Base-by-base conservation (phyloP, 2,797 vertebrate species). In the Acanthiza pusilla region DNA sequence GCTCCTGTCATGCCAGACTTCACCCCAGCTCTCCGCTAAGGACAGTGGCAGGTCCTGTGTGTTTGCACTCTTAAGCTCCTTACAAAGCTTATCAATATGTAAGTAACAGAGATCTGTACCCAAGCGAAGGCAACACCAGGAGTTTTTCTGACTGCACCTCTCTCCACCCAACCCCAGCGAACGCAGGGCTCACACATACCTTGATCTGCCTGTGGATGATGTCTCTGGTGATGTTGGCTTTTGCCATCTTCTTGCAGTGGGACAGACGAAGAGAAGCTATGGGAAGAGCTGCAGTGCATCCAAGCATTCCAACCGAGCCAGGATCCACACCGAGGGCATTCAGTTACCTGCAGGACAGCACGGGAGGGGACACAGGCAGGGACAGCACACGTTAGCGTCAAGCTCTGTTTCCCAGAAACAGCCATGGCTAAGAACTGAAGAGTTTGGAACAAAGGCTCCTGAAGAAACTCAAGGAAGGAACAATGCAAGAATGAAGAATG, bases 191-290 rank as follows among this genome's bases (percentile, higher is more conserved):
- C 36, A 36, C 70, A 80, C 93, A 10, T 89, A 98, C 98, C 98
- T 98, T 98, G 95, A 98, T 98, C 97, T 99, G 99, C 96, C 99
- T 98, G 96, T 98, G 98, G 97, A 99, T 98, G 96, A 99, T 98
- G 95, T 99, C 99, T 93, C 98, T 98, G 91, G 99, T 98, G 97
- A 99, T 99, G 97, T 99, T 99, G 94, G 98, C 98, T 97, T 98
- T 97, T 95, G 98, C 98, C 99, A 99, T 99, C 97, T 97, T 98
- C 95, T 89, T 92, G 95, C 96, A 95, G 82, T 83, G 89, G 67
- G 94, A 96, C 96, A 82, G 96, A 95, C 6, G 51, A 85, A 92
- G 94, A 88, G 96, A 97, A 96, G 92, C 96, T 95, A 97, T 10
- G 5, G 95, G 95, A 97, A 95, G 93, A 94, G 96, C 92, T 93